Evolutionary conservation across 2,888 invertebrate species (phyloP).

Genomic region (Podabrus alpinus): DNA sequence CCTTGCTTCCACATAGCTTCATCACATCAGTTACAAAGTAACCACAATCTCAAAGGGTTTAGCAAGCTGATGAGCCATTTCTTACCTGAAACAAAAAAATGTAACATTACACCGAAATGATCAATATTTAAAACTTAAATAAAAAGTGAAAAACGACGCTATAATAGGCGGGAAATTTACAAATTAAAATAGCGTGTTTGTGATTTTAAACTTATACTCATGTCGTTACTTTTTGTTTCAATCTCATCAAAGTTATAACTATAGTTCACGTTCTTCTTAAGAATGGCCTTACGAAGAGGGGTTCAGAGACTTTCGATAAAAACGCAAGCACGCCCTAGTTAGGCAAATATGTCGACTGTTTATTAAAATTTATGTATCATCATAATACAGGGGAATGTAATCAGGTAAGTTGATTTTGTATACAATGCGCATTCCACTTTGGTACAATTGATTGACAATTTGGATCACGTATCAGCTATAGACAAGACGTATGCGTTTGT

Average conservation of each 20-base stretch:
- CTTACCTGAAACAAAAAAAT: neutral
- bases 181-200: too few relatives aligned
- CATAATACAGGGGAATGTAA: neutral
- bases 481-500: neutral
- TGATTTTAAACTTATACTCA: too few relatives aligned
- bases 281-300: too few relatives aligned
- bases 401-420: neutral
- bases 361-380: neutral
- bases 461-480: slow-evolving; percentile 16
- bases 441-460: slow-evolving; percentile 17
- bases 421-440: neutral
- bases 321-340: neutral
- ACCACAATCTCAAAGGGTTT: neutral
- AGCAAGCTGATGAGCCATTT: neutral
- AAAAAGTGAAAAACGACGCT: too few relatives aligned
- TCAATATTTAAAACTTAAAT: too few relatives aligned
- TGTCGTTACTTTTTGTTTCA: neutral
- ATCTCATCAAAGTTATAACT: neutral
- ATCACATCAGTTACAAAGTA: neutral
- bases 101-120: too few relatives aligned
- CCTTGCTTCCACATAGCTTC: neutral
- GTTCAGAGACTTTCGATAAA: neutral
- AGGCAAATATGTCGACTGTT: neutral
- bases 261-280: too few relatives aligned
- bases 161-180: too few relatives aligned